Conservation (phyloP, 2,113 vertebrate species). For the Rallus limicola region DNA sequence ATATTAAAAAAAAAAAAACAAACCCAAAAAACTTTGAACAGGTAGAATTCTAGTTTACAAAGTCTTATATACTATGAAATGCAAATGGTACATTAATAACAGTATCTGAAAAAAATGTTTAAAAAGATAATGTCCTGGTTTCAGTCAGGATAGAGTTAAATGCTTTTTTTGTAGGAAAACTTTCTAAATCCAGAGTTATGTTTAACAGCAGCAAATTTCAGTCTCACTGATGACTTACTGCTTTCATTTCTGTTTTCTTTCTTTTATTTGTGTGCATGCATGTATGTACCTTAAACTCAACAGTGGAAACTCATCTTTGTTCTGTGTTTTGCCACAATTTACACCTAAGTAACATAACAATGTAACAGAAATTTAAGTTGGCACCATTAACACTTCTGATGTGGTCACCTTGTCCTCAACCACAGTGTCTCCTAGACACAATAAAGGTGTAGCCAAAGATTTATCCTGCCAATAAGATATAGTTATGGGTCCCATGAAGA, state of each 20-base stretch:
- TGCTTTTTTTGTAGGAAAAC: neutral
- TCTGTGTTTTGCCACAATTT: neutral
- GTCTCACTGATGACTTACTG: neutral
- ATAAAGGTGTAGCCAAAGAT: constrained; percentile 22
- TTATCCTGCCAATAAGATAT: constrained; percentile 46
- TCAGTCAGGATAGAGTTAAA: no score
- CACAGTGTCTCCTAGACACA: neutral
- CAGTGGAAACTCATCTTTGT: neutral
- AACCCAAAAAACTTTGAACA: neutral
- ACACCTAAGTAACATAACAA: neutral
- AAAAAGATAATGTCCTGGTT: no score
- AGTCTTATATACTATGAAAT: neutral
- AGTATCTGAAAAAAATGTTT: neutral
- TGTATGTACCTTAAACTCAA: neutral
- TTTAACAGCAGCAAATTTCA: neutral
- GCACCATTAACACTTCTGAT: neutral
- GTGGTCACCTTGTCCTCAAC: neutral
- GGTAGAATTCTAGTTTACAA: neutral
- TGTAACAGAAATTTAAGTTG: neutral
- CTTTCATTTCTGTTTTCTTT: neutral
- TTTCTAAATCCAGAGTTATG: neutral
- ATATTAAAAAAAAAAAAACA: neutral
- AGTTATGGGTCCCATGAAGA: constrained; percentile 56
- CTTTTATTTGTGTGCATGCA: neutral
- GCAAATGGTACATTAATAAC: neutral